A percentile compares a stretch with the other conserved stretches of the same genome.
These are phyloP conservation scores for Hemiprocne comata DNA, from an alignment of 2,113 vertebrate genomes.

Conservation along the genomic window DNA sequence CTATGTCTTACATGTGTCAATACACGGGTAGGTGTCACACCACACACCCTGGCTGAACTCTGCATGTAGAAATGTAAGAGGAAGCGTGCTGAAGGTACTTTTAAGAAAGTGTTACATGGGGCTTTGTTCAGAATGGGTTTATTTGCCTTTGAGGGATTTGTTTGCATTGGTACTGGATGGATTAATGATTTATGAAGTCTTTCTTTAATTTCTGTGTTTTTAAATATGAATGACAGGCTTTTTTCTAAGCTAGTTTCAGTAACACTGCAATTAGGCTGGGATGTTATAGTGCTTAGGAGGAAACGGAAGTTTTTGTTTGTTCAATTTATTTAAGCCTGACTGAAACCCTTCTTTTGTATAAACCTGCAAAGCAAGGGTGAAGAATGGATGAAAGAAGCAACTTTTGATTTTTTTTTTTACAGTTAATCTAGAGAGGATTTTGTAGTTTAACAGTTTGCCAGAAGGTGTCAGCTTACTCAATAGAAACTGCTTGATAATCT, in stretches of 20 bases:
- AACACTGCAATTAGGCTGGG: neutral
- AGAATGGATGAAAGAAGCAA: neutral
- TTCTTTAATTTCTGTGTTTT: neutral
- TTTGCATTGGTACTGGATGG: neutral
- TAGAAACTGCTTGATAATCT: neutral
- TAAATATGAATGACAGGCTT: neutral
- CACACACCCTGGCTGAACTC: neutral
- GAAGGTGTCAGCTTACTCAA: slow-evolving; percentile 54
- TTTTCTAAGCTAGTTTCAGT: neutral
- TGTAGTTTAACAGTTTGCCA: slow-evolving; percentile 40
- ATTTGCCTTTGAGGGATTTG: neutral
- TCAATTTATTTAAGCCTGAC: neutral
- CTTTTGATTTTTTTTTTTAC: neutral
- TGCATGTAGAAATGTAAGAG: neutral
- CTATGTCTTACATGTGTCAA: neutral
- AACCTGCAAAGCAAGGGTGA: neutral
- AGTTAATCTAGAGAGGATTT: neutral
- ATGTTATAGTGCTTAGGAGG: neutral
- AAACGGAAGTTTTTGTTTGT: neutral
- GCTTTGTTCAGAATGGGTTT: neutral
- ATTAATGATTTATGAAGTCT: neutral
- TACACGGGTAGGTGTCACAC: neutral
- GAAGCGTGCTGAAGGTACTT: neutral
- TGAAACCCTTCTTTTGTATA: neutral
- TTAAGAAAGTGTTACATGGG: neutral